Evolutionary conservation across 1,140 invertebrate species (phyloP).

Genomic region (Hyles euphorbiae): DNA sequence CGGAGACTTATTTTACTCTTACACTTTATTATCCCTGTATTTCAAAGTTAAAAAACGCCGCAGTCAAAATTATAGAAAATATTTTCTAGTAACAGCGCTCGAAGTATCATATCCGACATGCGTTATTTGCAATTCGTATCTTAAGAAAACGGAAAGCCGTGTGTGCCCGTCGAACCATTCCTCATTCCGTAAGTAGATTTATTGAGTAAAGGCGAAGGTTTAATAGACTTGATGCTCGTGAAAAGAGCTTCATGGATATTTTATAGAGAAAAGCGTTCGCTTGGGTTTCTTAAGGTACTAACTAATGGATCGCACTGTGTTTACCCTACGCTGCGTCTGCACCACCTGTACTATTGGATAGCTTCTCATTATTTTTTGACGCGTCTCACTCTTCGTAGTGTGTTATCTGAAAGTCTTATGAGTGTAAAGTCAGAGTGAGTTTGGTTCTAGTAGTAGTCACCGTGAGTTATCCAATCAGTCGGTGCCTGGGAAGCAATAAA

Average conservation of each 20-base stretch:
- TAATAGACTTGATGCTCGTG: slow-evolving; percentile 11
- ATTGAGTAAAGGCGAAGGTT: slow-evolving; percentile 6
- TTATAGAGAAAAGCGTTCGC: slow-evolving; percentile 5
- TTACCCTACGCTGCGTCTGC: slow-evolving; percentile 2
- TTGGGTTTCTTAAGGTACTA: slow-evolving; percentile 9
- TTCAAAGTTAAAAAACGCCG: not conserved
- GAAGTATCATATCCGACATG: not conserved
- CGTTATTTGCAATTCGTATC: slow-evolving; percentile 3
- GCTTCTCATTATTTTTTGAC: no score
- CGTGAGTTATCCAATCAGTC: slow-evolving; percentile 40
- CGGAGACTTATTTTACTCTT: slow-evolving; percentile 17
- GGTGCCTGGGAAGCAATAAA: slow-evolving; percentile 39
- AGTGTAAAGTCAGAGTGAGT: slow-evolving; percentile 22
- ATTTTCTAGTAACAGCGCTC: not conserved
- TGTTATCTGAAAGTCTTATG: not conserved
- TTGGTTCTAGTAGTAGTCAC: slow-evolving; percentile 20
- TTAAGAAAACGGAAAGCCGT: slow-evolving; percentile 7
- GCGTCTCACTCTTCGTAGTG: not conserved
- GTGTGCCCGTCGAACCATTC: slow-evolving; percentile 1
- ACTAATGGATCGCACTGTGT: slow-evolving; percentile 19
- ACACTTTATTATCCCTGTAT: slow-evolving; percentile 1
- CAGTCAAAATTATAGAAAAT: not conserved
- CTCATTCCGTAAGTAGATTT: slow-evolving; percentile 8
- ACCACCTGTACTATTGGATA: no score
- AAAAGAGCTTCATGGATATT: slow-evolving; percentile 9